Base-by-base conservation (phyloP, 2,113 vertebrate genomes). In the Ailurus styani region DNA sequence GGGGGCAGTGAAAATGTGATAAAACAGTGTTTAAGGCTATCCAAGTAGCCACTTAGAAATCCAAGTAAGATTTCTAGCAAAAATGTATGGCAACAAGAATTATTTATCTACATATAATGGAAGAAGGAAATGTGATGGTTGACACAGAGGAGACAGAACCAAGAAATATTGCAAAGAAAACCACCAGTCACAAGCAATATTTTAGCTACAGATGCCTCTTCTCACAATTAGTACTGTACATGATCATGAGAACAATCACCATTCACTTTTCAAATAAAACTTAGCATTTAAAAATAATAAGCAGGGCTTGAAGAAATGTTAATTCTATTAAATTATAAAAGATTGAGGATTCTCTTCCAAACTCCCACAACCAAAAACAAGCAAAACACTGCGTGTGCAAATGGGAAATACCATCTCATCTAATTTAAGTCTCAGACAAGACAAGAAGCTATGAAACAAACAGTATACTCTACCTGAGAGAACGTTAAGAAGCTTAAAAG, bases 221-320 rank as follows among this genome's bases (percentile, higher is more conserved):
- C 89, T 20, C 87, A 97, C 93, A 95, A 68, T 73, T 34, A 82
- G 5, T 52, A 57, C 27, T 40, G 13, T 37, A 62, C 29, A 60
- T 90, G 62, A 85, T 45, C 29, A 72, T 54, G 10, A 73, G 3
- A 62, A 79, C 20, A 82, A 45, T 27, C 34, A 81, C 29, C 54
- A 94, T 64, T 55, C 47, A 75, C 64, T 87, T 95, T 83, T 82
- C 64, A 85, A 84, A 73, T 96, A 91, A 94, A 95, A 85, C 95
- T 54, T 72, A 57, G 12, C 78, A 84, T 94, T 78, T 72, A 40
- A 87, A 94, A 60, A 79, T n/a, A 77, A 45, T 54, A 91, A 81
- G 6, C 10, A 75, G n/a, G 7, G 6, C 62, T 90, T 95, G 55
- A 87, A 79, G 40, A 88, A 86, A 75, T 85, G 68, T 93, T 90